Evolutionary conservation across 2,113 vertebrate genomes (phyloP), one percentile per base, ranked within the genome.

Genomic region (Sapayoa aenigma): DNA sequence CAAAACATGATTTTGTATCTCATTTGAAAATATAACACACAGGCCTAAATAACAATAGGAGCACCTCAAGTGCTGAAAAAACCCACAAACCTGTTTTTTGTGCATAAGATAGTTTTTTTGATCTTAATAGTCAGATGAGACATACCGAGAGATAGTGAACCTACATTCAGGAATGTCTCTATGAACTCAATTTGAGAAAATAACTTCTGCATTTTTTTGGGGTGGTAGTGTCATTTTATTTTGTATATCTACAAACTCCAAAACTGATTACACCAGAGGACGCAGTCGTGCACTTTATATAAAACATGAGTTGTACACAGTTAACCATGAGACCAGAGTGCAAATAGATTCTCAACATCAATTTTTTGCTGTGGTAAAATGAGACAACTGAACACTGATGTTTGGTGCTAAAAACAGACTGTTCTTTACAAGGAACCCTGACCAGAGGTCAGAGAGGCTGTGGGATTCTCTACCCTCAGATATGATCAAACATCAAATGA

Each of bases 191-290:
- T 42, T 2, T 47, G 53, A 47, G 27, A 72, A 11, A 69, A 33
- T 5, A 73, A 42, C 3, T 41, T 20, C 37, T 41, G 24, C 6
- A 10, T 4, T 42, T 9, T 9, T 3, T 65, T 31, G 31, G 4
- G 4, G 0, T 6, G 8, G 1, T 2, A 0, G 37, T 17, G 9
- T 24, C 0, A 24, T 14, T 30, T 35, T 46, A 19, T 18, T 19
- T 46, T 46, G 44, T 46, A 20, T 46, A 20, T 19, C 44, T 46
- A 18, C 44, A 46, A 91, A 55, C 22, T n/a, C 42, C 52, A 60
- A 12, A 63, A n/a, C 31, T 44, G 47, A 28, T n/a, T 49, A 22
- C 17, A 55, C 13, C 67, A 75, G 21, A 41, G 56, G 33, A 17
- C 44, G 56, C 17, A 85, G 9, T n/a, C 15, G 21, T 6, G 14